These are phyloP conservation scores for Gadopsis bispinosus DNA, from an alignment of 2,797 vertebrate species.

Conservation along the genomic window DNA sequence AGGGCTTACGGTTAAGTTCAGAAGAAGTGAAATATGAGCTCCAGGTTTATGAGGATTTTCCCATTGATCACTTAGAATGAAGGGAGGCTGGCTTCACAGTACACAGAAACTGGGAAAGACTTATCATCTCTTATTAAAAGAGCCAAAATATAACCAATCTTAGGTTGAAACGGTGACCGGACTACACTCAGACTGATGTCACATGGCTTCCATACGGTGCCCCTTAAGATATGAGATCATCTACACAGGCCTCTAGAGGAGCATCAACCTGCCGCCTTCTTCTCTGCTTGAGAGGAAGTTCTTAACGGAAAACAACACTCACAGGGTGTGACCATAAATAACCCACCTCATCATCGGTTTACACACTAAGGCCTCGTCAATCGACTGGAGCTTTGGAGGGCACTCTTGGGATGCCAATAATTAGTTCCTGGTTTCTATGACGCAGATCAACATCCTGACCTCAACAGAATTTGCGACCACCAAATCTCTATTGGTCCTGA, in stretches of 20 bases:
- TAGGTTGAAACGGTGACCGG: constrained; percentile 39
- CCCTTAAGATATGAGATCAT: constrained; percentile 55
- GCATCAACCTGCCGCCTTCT: constrained; percentile 55
- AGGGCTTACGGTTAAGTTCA: constrained; percentile 74
- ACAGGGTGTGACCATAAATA: constrained; percentile 74
- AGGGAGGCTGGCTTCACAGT: constrained; percentile 49
- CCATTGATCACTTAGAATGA: constrained; percentile 70
- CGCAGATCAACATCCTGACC: constrained; percentile 64
- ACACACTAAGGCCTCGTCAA: constrained; percentile 72
- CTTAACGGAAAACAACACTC: constrained; percentile 72
- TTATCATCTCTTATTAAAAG: constrained; percentile 49
- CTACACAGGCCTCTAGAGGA: constrained; percentile 40
- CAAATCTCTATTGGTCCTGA: constrained; percentile 47
- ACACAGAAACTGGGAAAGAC: constrained; percentile 31
- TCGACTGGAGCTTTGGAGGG: constrained; percentile 68
- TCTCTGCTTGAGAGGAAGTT: constrained; percentile 56
- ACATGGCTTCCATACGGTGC: constrained; percentile 29
- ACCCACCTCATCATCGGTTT: constrained; percentile 77
- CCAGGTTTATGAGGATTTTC: constrained; percentile 76
- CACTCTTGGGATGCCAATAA: constrained; percentile 73
- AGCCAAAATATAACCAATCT: constrained; percentile 40
- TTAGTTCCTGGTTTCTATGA: constrained; percentile 76
- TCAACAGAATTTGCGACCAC: constrained; percentile 60
- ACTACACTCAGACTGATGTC: constrained; percentile 25
- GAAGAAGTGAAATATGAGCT: constrained; percentile 76